Evolutionary conservation across 2,113 vertebrate species (phyloP).

Genomic region (Entelurus aequoreus): DNA sequence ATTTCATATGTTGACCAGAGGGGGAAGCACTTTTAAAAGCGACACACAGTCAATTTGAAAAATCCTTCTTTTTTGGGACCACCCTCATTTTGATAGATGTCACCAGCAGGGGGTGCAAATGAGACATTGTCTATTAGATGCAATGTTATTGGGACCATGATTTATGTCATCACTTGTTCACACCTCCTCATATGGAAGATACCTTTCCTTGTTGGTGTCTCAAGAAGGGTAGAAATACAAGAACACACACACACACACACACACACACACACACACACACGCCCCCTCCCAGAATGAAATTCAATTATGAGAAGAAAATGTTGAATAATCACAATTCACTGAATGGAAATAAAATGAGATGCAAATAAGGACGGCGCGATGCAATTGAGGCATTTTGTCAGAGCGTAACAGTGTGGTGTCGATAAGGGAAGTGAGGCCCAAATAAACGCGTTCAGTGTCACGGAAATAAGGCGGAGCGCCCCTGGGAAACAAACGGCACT

Average conservation of each 20-base stretch:
- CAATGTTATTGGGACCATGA: too few species aligned
- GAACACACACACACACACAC: not conserved
- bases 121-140: too few species aligned
- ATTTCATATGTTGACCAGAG: too few species aligned
- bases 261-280: not conserved
- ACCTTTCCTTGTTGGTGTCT: too few species aligned
- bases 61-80: too few species aligned
- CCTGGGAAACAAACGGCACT: constrained; percentile 27
- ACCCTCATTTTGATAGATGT: too few species aligned
- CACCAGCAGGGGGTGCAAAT: too few species aligned
- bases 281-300: constrained; percentile 44
- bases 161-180: too few species aligned
- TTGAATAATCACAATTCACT: constrained; percentile 57
- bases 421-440: constrained; percentile 53
- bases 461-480: constrained; percentile 21
- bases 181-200: too few species aligned
- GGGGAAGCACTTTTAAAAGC: too few species aligned
- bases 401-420: constrained; percentile 49
- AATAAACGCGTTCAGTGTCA: constrained; percentile 37
- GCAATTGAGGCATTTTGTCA: constrained; percentile 64
- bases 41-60: too few species aligned
- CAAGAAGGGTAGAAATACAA: too few species aligned
- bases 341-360: constrained; percentile 61
- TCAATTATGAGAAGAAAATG: constrained; percentile 56
- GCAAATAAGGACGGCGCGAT: constrained; percentile 58